A percentile compares a stretch with the other conserved stretches of the same genome.
Evolutionary conservation across 2,888 invertebrate genomes (phyloP).

Genomic region (Boloria selene): DNA sequence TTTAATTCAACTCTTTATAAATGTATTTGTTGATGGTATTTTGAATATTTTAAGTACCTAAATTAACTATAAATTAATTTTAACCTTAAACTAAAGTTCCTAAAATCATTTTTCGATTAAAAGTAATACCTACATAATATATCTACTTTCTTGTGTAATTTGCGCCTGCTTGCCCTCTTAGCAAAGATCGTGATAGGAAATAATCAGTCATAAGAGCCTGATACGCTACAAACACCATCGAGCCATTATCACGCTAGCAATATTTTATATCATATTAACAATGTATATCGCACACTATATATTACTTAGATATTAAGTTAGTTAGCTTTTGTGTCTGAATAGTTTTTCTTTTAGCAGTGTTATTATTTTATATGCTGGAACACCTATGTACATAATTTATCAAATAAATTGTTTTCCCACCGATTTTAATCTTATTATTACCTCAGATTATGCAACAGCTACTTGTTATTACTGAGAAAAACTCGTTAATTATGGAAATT

Average conservation of each 20-base stretch:
- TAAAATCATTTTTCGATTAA: not conserved
- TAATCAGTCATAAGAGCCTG: constrained; percentile 27
- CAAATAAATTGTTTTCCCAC: constrained; percentile 78
- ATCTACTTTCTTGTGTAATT: too few relatives aligned
- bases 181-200: constrained; percentile 21
- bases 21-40: not conserved
- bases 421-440: constrained; percentile 41
- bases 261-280: constrained; percentile 57
- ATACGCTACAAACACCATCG: constrained; percentile 40
- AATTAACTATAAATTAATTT: not conserved
- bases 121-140: not conserved
- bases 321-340: constrained; percentile 64
- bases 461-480: constrained; percentile 1
- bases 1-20: too few relatives aligned
- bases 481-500: not conserved
- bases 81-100: not conserved
- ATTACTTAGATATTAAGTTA: constrained; percentile 53
- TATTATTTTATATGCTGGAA: constrained; percentile 63
- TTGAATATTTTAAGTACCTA: not conserved
- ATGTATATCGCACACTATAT: constrained; percentile 60
- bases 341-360: constrained; percentile 53
- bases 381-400: constrained; percentile 72
- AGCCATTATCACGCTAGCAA: constrained; percentile 54
- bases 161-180: constrained; percentile 19
- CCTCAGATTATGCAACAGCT: not conserved